Percentiles rank a stretch among this genome's conserved stretches.
These are phyloP conservation scores for Zaprionus lineosus DNA, from an alignment of 2,888 invertebrate genomes.

Conservation along the genomic window DNA sequence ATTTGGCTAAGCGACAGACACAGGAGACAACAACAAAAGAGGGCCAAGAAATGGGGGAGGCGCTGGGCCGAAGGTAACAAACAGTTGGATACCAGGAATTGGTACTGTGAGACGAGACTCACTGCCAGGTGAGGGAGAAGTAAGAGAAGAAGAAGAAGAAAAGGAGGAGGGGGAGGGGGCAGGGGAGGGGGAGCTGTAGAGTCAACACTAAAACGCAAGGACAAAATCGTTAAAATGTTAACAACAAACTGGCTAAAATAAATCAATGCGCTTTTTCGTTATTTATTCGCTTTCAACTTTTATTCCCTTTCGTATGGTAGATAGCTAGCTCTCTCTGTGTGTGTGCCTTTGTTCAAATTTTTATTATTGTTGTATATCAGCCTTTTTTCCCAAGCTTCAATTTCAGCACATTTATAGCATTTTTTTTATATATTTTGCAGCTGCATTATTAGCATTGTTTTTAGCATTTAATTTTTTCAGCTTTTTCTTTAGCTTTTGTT, in stretches of 20 bases:
- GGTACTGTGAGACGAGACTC: background rate
- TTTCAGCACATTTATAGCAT: too few relatives aligned
- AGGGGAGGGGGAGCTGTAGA: constrained; percentile 13
- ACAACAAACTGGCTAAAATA: constrained; percentile 76
- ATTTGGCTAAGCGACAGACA: constrained; percentile 78
- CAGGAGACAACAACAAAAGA: constrained; percentile 53
- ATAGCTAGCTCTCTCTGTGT: constrained; percentile 8
- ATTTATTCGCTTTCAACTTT: constrained; percentile 77
- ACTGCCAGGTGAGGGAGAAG: background rate
- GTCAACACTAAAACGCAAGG: constrained; percentile 67
- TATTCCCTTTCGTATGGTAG: constrained; percentile 45
- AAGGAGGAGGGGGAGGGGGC: constrained; percentile 7
- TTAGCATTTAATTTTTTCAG: too few relatives aligned
- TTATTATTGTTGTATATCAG: too few relatives aligned
- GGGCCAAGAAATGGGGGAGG: constrained; percentile 14
- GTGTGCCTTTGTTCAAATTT: constrained; percentile 9
- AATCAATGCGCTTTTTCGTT: constrained; percentile 73
- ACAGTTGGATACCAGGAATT: background rate
- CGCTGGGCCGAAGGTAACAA: constrained; percentile 4
- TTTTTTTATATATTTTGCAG: too few relatives aligned
- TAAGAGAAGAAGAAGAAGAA: constrained; percentile 3
- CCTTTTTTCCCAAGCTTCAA: too few relatives aligned
- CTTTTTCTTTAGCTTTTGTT: too few relatives aligned
- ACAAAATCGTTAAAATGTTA: constrained; percentile 79
- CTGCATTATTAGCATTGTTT: too few relatives aligned